Conservation (phyloP, 2,797 vertebrate species). For the Brachymystax lenok region DNA sequence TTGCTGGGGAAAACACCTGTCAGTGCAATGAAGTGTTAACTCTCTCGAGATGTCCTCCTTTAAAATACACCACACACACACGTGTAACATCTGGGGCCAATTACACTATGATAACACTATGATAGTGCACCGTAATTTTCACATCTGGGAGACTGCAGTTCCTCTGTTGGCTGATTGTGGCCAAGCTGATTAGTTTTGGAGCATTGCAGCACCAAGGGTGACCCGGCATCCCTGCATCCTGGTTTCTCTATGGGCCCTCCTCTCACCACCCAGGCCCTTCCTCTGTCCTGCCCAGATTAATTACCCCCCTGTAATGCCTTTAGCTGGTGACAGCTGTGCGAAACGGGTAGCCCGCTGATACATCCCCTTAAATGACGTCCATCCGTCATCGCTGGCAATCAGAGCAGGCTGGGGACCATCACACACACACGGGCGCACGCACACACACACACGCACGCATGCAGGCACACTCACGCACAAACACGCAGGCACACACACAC, state of each 20-base stretch:
- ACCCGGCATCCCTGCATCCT: constrained; percentile 62
- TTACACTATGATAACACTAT: background rate
- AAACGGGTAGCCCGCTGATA: constrained; percentile 84
- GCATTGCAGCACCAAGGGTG: constrained; percentile 11
- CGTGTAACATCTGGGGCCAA: constrained; percentile 25
- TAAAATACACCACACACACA: background rate
- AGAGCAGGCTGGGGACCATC: constrained; percentile 73
- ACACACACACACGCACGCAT: constrained; percentile 50
- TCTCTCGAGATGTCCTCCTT: constrained; percentile 11
- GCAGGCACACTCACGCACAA: too few species aligned
- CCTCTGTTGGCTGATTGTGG: background rate
- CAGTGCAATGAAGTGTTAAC: constrained; percentile 27
- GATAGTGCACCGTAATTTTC: background rate
- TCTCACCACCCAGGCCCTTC: constrained; percentile 55
- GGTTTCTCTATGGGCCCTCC: constrained; percentile 50
- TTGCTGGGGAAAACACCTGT: constrained; percentile 19
- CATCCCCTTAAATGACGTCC: constrained; percentile 88
- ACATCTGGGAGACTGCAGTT: background rate
- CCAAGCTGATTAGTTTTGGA: constrained; percentile 30
- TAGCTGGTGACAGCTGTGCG: constrained; percentile 88
- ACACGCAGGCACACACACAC: background rate
- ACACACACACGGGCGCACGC: constrained; percentile 11
- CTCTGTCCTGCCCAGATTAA: constrained; percentile 83
- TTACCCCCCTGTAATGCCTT: constrained; percentile 89
- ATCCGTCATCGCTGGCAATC: constrained; percentile 86